Conservation (phyloP, 2,888 invertebrate genomes). For the Dasypogon diadema region DNA sequence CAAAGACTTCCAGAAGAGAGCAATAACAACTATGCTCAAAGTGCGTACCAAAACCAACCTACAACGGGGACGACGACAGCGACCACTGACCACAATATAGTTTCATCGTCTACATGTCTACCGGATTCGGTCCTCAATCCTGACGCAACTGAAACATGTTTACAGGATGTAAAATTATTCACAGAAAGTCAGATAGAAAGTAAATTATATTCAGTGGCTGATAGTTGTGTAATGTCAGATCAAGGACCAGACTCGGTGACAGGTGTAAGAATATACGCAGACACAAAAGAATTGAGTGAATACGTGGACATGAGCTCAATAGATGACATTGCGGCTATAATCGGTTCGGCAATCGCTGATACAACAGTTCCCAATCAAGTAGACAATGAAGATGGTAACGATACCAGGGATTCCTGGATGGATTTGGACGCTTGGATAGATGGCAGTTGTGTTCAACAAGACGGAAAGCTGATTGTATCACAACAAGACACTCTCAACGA, state of each 20-base stretch:
- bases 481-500: constrained; percentile 76
- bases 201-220: constrained; percentile 71
- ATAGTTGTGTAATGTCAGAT: constrained; percentile 69
- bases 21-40: constrained; percentile 78
- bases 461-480: constrained; percentile 75
- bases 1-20: constrained; percentile 80
- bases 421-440: constrained; percentile 90
- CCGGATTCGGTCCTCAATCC: constrained; percentile 72
- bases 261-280: constrained; percentile 67
- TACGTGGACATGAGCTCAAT: constrained; percentile 78
- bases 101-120: constrained; percentile 80
- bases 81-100: constrained; percentile 77
- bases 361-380: constrained; percentile 83
- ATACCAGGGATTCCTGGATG: constrained; percentile 88
- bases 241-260: constrained; percentile 75
- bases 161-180: constrained; percentile 75
- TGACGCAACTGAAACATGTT: constrained; percentile 68
- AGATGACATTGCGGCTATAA: constrained; percentile 87
- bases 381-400: constrained; percentile 79
- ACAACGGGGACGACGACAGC: constrained; percentile 42
- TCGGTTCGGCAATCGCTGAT: constrained; percentile 90
- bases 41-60: constrained; percentile 69
- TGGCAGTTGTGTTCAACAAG: constrained; percentile 80
- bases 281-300: constrained; percentile 67
- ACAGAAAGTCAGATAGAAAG: constrained; percentile 71